These are phyloP conservation scores for Bursaphelenchus okinawaensis DNA, from an alignment of 2,888 invertebrate genomes.

Conservation along the genomic window DNA sequence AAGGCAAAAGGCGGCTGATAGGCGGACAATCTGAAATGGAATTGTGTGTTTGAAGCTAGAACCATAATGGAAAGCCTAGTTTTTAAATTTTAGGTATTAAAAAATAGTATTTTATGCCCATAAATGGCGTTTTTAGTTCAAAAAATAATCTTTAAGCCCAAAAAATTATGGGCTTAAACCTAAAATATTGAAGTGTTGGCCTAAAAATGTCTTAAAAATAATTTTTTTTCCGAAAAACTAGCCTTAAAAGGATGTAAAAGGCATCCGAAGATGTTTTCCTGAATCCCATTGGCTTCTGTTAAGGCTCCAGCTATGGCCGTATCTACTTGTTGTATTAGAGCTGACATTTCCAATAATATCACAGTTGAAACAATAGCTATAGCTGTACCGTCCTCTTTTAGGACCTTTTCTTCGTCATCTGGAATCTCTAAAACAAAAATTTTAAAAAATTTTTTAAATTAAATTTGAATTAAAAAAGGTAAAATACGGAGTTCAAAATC, in stretches of 20 bases:
- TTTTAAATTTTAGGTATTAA: too few relatives aligned
- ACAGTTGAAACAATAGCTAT: conserved; percentile 62
- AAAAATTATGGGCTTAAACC: too few relatives aligned
- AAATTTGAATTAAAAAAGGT: neutral
- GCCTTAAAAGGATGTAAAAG: conserved; percentile 88
- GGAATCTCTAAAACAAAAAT: conserved; percentile 7
- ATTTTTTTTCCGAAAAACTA: too few relatives aligned
- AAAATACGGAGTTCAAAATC: too few relatives aligned
- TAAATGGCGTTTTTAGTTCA: too few relatives aligned
- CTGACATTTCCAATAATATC: conserved; percentile 86
- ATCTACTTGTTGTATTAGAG: conserved; percentile 81
- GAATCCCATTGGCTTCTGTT: conserved; percentile 73
- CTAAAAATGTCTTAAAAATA: too few relatives aligned
- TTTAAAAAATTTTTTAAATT: too few relatives aligned
- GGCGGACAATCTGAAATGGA: too few relatives aligned
- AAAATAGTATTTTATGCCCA: too few relatives aligned
- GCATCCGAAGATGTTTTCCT: conserved; percentile 75
- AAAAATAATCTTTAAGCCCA: too few relatives aligned
- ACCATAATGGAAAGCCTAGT: too few relatives aligned
- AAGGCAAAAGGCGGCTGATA: conserved; percentile 83
- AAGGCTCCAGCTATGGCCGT: conserved; percentile 86
- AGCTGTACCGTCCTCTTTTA: conserved; percentile 77
- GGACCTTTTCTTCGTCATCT: conserved; percentile 68
- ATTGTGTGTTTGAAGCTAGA: too few relatives aligned
- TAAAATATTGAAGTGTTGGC: neutral